Evolutionary conservation across 2,888 invertebrate species (phyloP).

Genomic region (Netelia virgata): DNA sequence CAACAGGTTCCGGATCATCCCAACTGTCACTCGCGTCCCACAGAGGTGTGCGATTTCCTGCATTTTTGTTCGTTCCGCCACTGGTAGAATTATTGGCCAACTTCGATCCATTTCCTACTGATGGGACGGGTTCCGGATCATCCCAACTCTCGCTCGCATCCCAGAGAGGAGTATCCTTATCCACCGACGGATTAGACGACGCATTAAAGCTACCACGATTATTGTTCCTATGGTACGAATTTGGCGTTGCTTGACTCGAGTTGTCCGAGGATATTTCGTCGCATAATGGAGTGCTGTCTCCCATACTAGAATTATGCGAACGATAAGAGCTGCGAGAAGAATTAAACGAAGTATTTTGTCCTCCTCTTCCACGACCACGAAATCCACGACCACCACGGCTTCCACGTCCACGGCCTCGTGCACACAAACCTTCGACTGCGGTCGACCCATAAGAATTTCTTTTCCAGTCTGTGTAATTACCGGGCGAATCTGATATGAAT

Average conservation of each 20-base stretch:
- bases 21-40: slow-evolving; percentile 7
- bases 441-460: slow-evolving; percentile 88
- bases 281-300: slow-evolving; percentile 34
- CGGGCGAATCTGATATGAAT: slow-evolving; percentile 83
- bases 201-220: neutral
- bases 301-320: neutral
- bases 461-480: slow-evolving; percentile 93
- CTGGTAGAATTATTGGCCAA: neutral
- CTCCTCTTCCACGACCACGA: slow-evolving; percentile 17
- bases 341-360: slow-evolving; percentile 16
- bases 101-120: neutral
- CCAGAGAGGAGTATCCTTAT: slow-evolving; percentile 10
- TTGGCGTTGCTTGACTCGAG: neutral
- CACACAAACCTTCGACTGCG: slow-evolving; percentile 88
- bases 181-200: neutral
- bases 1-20: neutral
- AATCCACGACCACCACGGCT: slow-evolving; percentile 15
- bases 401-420: slow-evolving; percentile 79
- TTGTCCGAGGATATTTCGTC: slow-evolving; percentile 20
- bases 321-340: neutral
- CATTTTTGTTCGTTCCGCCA: neutral
- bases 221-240: neutral
- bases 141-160: slow-evolving; percentile 22
- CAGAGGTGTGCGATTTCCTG: neutral
- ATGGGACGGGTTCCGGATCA: neutral